Evolutionary conservation across 30 jellyfish, hydroid and myxozoan species (phyloP).

Genomic region (Cassiopea andromeda): DNA sequence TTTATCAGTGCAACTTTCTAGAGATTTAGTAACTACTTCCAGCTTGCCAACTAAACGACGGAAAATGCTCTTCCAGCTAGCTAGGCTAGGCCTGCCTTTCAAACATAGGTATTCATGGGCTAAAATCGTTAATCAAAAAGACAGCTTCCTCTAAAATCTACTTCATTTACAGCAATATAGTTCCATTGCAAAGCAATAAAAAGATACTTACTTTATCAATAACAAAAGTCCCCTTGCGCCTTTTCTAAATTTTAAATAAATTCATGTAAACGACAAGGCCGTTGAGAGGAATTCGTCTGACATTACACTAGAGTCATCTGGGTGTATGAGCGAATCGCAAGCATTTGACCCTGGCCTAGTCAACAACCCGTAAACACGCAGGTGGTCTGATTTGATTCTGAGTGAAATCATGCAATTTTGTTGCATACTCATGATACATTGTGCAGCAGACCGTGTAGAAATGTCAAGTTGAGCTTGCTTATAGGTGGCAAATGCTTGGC

Average conservation of each 20-base stretch:
- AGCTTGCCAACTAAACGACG: not conserved
- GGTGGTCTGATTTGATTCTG: constrained; percentile 45
- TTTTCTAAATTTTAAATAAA: constrained; percentile 39
- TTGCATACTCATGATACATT: constrained; percentile 30
- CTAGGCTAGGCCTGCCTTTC: not conserved
- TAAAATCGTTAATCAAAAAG: no score
- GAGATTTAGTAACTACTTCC: no score
- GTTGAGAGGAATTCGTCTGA: constrained; percentile 56
- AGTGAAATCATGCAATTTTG: constrained; percentile 52
- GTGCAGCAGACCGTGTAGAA: constrained; percentile 45
- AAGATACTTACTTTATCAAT: constrained; percentile 27
- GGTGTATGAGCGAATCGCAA: constrained; percentile 73
- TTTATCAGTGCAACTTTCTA: no score
- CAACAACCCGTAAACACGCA: constrained; percentile 62
- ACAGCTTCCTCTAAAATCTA: not conserved
- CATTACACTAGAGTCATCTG: constrained; percentile 58
- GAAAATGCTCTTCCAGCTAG: not conserved
- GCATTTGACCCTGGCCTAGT: constrained; percentile 71
- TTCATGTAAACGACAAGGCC: constrained; percentile 46
- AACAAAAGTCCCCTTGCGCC: constrained; percentile 22
- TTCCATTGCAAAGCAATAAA: not conserved
- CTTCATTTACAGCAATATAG: not conserved
- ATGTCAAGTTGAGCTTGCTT: constrained; percentile 19
- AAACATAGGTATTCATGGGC: not conserved
- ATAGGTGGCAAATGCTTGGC: constrained; percentile 26